These are phyloP conservation scores for Tyto alba DNA, from an alignment of 2,113 vertebrate genomes.

Conservation along the genomic window DNA sequence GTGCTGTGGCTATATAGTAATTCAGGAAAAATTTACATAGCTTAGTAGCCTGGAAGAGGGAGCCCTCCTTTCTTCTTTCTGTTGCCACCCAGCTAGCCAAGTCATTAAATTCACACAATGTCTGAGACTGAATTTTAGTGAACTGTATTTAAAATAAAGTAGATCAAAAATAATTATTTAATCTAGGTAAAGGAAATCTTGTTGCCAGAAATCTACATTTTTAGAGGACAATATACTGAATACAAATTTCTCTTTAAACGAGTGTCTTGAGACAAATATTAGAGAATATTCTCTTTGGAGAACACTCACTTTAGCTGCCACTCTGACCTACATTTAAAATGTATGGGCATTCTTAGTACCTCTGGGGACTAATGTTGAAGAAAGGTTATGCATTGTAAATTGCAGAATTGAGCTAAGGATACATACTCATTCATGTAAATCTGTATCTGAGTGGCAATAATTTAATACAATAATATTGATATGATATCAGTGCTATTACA, in stretches of 20 bases:
- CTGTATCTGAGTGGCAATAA: not conserved
- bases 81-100: not conserved
- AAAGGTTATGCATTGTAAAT: not conserved
- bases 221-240: not conserved
- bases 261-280: not conserved
- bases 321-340: not conserved
- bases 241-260: not conserved
- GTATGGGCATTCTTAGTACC: not conserved
- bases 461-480: not conserved
- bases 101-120: not conserved
- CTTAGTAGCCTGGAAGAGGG: not conserved
- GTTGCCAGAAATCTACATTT: not conserved
- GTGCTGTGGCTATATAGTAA: accelerated
- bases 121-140: not conserved
- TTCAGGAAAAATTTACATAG: not conserved
- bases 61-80: not conserved
- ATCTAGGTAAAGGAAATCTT: not conserved
- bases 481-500: not conserved
- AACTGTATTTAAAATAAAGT: not conserved
- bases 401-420: not conserved
- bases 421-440: not conserved
- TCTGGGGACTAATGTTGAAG: not conserved
- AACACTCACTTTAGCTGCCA: not conserved
- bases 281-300: not conserved
- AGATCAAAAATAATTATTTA: not conserved